Percentiles rank a stretch among this genome's conserved stretches.
Conservation (phyloP, 2,113 vertebrate species). For the Dicerorhinus sumatrensis region DNA sequence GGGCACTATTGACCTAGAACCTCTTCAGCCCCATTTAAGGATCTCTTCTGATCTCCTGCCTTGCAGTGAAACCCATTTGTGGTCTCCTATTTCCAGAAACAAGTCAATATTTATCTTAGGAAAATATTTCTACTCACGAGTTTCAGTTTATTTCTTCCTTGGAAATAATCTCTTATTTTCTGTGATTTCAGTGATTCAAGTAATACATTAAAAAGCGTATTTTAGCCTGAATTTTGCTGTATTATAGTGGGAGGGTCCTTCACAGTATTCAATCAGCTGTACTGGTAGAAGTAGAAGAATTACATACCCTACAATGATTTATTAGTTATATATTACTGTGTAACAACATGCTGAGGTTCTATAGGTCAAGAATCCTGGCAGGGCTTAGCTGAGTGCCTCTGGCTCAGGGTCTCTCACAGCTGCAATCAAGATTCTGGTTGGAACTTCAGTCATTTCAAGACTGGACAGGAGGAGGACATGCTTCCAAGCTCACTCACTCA, state of each 20-base stretch:
- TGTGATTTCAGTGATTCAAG: background rate
- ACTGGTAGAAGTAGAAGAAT: background rate
- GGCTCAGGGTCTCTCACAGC: background rate
- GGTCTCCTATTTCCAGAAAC: background rate
- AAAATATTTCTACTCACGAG: background rate
- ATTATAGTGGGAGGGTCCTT: background rate
- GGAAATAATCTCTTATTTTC: background rate
- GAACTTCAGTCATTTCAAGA: background rate
- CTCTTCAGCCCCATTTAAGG: background rate
- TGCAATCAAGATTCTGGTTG: background rate
- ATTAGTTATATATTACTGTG: background rate
- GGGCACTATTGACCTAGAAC: background rate
- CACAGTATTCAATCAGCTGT: background rate
- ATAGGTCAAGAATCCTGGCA: background rate
- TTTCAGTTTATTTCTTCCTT: background rate
- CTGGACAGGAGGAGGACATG: background rate
- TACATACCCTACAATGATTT: background rate
- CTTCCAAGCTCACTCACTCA: background rate
- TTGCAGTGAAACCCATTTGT: background rate
- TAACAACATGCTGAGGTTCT: background rate
- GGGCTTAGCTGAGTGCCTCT: background rate
- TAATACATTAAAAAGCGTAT: background rate
- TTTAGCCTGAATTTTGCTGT: constrained; percentile 11
- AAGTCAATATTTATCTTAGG: background rate
- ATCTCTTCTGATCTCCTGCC: background rate